phyloP scores from a whole-genome alignment of 2,113 vertebrate genomes.

The Protobothrops flavoviridis region DNA sequence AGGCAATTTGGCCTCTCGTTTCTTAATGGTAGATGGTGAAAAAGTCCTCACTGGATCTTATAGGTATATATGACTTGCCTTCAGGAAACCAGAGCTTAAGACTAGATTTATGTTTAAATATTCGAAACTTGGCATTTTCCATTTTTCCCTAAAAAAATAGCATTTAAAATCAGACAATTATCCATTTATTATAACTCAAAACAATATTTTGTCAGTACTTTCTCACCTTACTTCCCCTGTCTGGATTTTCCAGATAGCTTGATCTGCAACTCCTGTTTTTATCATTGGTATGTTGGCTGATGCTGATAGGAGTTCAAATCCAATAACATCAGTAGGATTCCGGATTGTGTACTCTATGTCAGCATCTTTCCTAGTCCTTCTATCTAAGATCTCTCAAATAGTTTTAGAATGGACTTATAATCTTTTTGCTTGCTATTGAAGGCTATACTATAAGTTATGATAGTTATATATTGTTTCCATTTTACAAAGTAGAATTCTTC shows the following conservation, averaged over 20 bases:
- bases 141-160: background rate
- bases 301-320: background rate
- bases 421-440: background rate
- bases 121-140: background rate
- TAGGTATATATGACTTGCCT: constrained; percentile 60
- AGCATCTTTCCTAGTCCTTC: background rate
- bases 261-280: background rate
- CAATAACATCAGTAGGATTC: background rate
- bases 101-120: background rate
- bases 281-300: background rate
- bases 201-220: background rate
- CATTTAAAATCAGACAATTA: background rate
- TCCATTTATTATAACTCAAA: background rate
- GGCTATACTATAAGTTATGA: background rate
- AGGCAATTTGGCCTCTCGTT: constrained; percentile 82
- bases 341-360: background rate
- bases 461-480: background rate
- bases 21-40: constrained; percentile 94
- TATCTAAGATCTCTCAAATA: background rate
- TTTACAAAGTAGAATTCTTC: background rate
- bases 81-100: background rate
- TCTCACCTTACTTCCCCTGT: background rate
- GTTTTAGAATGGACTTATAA: background rate
- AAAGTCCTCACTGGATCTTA: constrained; percentile 92
- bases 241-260: background rate